Evolutionary conservation across 2,113 vertebrate species (phyloP), one percentile per base, ranked within the genome.

Genomic region (Etheostoma cragini): DNA sequence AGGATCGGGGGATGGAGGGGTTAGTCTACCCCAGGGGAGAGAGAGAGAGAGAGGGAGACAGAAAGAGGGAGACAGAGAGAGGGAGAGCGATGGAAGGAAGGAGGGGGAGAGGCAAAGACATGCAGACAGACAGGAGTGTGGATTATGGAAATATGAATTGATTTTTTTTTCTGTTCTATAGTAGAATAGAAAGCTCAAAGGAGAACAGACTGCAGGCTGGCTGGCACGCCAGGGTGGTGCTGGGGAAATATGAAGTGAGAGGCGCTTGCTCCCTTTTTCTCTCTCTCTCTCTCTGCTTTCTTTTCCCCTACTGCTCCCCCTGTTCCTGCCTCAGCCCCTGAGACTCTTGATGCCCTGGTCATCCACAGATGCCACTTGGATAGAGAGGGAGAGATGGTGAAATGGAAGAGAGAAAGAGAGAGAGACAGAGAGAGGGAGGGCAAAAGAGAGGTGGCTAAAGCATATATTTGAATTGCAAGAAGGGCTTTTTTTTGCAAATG

Each of bases 61-160:
- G 75, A 65, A 56, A 76, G 71, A 83, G 65, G 54, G 67, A 76
- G 84, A 69, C 78, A 64, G 76, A 72, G 78, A 72, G 84, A 69
- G 82, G 57, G 76, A 68, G 78, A 74, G 71, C 52, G 69, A 71
- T 72, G 76, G 78, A 79, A 62, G 63, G 56, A 56, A 33, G 49
- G 38, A 42, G 75, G 87, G 80, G 82, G 76, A 6, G 75, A 70
- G 91, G 79, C 70, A 54, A 91, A 93, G 90, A 91, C 92, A 91
- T 90, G 88, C 86, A 94, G 95, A 95, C 95, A 96, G 96, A 95
- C 96, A 96, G 96, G 96, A 96, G 95, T 96, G 97, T 98, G 98
- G 98, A 99, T 99, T 99, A 99, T 99, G 98, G 98, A 99, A 99
- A 99, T 99, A 98, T 98, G 97, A 97, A 98, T 96, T 97, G 97